Percentiles rank a stretch among this genome's conserved stretches.
Evolutionary conservation across 2,113 vertebrate genomes (phyloP).

Genomic region (Tetraodon nigroviridis): DNA sequence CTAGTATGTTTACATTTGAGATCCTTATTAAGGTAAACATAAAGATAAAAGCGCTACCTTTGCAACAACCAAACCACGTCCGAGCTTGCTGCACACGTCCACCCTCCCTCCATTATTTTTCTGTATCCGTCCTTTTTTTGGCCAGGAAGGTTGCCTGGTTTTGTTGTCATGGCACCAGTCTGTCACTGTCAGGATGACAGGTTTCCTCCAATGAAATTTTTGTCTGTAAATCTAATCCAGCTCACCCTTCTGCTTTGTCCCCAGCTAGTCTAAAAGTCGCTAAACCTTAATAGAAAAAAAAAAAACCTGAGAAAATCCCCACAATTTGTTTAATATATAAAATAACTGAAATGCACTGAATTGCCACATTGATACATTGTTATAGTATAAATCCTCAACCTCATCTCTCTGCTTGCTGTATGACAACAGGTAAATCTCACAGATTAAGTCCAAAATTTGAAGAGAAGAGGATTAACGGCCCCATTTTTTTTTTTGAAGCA

Average conservation of each 20-base stretch:
- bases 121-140: constrained; percentile 4
- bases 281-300: no score
- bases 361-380: neutral
- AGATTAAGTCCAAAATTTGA: constrained; percentile 12
- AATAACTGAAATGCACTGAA: neutral
- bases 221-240: constrained; percentile 27
- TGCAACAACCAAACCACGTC: constrained; percentile 63
- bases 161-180: constrained; percentile 66
- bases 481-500: constrained; percentile 5
- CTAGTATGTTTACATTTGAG: constrained; percentile 96
- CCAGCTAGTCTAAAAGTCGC: neutral
- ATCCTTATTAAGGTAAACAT: constrained; percentile 94
- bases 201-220: constrained; percentile 27
- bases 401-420: constrained; percentile 27
- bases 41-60: constrained; percentile 51
- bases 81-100: constrained; percentile 70
- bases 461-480: constrained; percentile 8
- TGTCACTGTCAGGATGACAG: constrained; percentile 49
- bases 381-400: constrained; percentile 7
- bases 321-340: neutral
- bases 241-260: constrained; percentile 14
- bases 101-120: constrained; percentile 56
- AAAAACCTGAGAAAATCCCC: constrained; percentile 3
- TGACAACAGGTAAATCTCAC: constrained; percentile 24
- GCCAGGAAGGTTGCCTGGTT: constrained; percentile 31